These are phyloP conservation scores for Synanthedon vespiformis DNA, from an alignment of 2,888 invertebrate genomes.

Conservation along the genomic window DNA sequence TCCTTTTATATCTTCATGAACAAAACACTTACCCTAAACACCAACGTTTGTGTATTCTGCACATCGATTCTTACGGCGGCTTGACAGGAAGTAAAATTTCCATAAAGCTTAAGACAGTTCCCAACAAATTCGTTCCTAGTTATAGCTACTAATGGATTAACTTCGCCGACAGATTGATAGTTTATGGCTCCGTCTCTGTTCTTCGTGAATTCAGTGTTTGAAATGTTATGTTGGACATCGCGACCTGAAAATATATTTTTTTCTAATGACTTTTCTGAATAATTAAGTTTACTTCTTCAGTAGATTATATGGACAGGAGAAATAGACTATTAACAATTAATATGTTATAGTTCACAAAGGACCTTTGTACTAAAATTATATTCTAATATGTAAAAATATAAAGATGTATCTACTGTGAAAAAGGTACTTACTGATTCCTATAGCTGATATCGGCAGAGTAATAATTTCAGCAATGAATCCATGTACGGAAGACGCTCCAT, in stretches of 20 bases:
- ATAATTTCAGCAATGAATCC: slow-evolving; percentile 98
- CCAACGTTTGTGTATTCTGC: slow-evolving; percentile 92
- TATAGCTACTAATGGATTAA: slow-evolving; percentile 90
- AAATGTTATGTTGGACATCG: slow-evolving; percentile 91
- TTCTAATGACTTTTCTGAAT: too few relatives aligned
- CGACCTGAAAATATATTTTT: slow-evolving; percentile 74
- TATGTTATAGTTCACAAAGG: too few relatives aligned
- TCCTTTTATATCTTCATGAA: too few relatives aligned
- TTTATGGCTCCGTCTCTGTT: slow-evolving; percentile 90
- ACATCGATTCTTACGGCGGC: slow-evolving; percentile 89
- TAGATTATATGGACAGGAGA: too few relatives aligned
- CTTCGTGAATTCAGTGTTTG: slow-evolving; percentile 81
- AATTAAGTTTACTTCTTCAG: too few relatives aligned
- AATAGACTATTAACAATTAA: too few relatives aligned
- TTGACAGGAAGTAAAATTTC: slow-evolving; percentile 92
- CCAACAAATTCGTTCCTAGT: slow-evolving; percentile 86
- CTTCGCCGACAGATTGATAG: slow-evolving; percentile 93
- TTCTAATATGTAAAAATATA: too few relatives aligned
- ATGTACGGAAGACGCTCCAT: slow-evolving; percentile 92
- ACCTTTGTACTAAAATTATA: too few relatives aligned
- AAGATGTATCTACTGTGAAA: too few relatives aligned
- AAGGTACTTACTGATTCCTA: slow-evolving; percentile 83
- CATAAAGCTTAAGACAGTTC: slow-evolving; percentile 92
- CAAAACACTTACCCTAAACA: slow-evolving; percentile 77
- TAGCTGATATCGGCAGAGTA: slow-evolving; percentile 91